phyloP scores from a whole-genome alignment of 2,797 vertebrate species.

The Melanotaenia pygmaea region DNA sequence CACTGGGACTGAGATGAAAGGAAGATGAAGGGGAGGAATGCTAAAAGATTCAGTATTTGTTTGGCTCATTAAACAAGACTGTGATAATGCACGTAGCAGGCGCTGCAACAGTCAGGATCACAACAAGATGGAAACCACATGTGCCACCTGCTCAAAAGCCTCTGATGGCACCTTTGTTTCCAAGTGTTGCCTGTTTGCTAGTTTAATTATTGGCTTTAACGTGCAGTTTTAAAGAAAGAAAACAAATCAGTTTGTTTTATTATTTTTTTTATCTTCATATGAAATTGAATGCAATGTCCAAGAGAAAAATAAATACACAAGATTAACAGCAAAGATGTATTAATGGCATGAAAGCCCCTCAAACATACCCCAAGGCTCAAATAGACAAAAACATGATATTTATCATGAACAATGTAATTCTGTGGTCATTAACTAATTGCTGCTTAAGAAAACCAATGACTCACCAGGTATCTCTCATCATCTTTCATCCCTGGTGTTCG shows the following conservation, averaged over 20 bases:
- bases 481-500: constrained; percentile 98
- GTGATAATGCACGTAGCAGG: neutral
- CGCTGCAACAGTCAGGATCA: neutral
- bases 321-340: neutral
- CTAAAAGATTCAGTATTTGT: constrained; percentile 15
- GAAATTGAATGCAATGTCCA: neutral
- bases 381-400: neutral
- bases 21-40: constrained; percentile 9
- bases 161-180: neutral
- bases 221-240: neutral
- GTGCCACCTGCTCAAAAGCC: neutral
- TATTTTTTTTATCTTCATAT: neutral
- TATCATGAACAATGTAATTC: neutral
- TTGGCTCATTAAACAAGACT: constrained; percentile 16
- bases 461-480: constrained; percentile 97
- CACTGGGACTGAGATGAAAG: constrained; percentile 23
- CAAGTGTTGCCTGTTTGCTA: neutral
- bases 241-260: neutral
- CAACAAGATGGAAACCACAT: neutral
- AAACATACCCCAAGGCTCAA: too few relatives aligned
- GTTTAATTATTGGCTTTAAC: neutral
- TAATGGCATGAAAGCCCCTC: neutral
- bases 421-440: neutral
- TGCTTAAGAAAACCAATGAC: constrained; percentile 42
- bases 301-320: neutral